Evolutionary conservation across 2,113 vertebrate species (phyloP).

Genomic region (Phasianus colchicus): DNA sequence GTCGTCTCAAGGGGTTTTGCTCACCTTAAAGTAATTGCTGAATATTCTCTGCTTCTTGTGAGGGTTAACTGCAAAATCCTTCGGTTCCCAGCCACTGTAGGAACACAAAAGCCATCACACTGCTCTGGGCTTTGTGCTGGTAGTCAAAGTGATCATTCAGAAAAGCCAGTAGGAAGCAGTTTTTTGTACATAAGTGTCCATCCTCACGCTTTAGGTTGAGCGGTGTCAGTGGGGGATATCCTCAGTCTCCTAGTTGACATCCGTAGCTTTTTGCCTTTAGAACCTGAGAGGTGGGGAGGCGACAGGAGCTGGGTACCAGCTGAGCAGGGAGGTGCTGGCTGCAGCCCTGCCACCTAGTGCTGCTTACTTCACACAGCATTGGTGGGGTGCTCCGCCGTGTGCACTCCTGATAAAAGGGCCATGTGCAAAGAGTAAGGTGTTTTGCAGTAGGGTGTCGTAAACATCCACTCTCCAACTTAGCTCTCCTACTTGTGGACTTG

Average conservation of each 20-base stretch:
- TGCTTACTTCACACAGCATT: background rate
- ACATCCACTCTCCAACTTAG: background rate
- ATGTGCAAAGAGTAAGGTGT: background rate
- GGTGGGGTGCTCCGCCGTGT: constrained; percentile 3
- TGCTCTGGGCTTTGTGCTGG: background rate
- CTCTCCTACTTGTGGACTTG: background rate
- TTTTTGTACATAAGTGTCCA: background rate
- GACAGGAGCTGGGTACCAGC: constrained; percentile 43
- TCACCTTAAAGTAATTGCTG: background rate
- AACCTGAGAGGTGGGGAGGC: background rate
- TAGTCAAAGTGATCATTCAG: background rate
- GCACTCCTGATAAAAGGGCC: background rate
- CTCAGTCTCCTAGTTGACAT: background rate
- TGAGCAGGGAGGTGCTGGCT: constrained; percentile 19
- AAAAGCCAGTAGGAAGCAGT: background rate
- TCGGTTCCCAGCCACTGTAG: background rate
- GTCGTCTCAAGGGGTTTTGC: constrained; percentile 5
- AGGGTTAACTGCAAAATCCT: background rate
- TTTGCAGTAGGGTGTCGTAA: background rate
- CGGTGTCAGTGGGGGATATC: background rate
- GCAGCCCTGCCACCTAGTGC: constrained; percentile 42
- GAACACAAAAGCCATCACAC: background rate
- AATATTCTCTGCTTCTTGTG: background rate
- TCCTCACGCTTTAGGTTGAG: background rate
- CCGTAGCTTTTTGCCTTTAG: background rate